These are phyloP conservation scores for Mythimna pallens DNA, from an alignment of 2,888 invertebrate genomes.

Conservation along the genomic window DNA sequence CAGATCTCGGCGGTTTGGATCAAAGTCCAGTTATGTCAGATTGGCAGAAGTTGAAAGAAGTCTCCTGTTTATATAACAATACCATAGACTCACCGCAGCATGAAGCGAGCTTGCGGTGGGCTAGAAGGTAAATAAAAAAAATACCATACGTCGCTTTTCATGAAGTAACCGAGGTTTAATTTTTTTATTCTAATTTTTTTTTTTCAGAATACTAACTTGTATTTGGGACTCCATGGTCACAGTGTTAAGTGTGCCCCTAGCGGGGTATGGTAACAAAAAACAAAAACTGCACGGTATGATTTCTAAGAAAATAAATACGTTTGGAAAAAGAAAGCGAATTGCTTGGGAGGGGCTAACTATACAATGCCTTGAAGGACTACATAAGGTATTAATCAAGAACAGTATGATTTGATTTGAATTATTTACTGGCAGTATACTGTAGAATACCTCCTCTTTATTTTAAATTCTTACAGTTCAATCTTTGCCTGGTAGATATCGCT, in stretches of 20 bases:
- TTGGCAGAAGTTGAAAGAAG: conserved; percentile 96
- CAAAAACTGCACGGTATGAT: conserved; percentile 89
- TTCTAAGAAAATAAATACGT: conserved; percentile 89
- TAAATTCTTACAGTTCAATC: too few species aligned
- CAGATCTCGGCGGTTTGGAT: conserved; percentile 96
- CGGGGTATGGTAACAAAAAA: conserved; percentile 85
- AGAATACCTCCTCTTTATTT: too few species aligned
- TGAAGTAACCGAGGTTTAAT: too few species aligned
- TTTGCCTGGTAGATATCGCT: too few species aligned
- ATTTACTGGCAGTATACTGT: too few species aligned
- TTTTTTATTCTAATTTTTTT: not conserved
- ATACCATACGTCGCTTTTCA: too few species aligned
- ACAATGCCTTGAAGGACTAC: conserved; percentile 96
- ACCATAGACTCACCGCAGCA: conserved; percentile 93
- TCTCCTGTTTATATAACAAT: conserved; percentile 92
- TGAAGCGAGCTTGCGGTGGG: conserved; percentile 95
- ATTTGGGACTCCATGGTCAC: conserved; percentile 98
- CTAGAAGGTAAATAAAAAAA: conserved; percentile 87
- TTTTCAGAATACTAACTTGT: conserved; percentile 94
- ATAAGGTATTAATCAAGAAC: conserved; percentile 89
- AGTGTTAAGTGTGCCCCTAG: conserved; percentile 95
- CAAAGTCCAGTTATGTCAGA: conserved; percentile 96
- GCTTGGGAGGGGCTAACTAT: conserved; percentile 94
- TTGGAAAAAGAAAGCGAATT: conserved; percentile 84
- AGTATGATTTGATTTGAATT: too few species aligned